phyloP scores from a whole-genome alignment of 2,113 vertebrate species.

The Gnathochromis pfefferi region DNA sequence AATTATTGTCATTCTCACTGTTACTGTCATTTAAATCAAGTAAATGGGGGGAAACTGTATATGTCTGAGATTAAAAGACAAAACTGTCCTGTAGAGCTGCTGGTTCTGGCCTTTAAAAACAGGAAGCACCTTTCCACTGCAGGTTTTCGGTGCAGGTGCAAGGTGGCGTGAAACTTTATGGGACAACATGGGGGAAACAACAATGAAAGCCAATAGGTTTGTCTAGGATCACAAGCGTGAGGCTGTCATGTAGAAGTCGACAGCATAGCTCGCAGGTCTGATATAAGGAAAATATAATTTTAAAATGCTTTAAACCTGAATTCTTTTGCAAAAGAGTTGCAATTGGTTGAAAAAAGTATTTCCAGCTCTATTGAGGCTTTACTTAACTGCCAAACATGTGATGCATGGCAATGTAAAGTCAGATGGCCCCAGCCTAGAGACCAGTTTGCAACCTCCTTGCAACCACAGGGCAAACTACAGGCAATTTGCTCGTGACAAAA shows the following conservation, averaged over 20 bases:
- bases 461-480: not conserved
- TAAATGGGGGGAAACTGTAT: not conserved
- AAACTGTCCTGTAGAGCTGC: constrained; percentile 27
- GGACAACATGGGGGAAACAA: not conserved
- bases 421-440: not conserved
- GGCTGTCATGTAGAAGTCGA: not conserved
- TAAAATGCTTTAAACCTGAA: not conserved
- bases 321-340: not conserved
- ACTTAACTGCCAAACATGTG: not conserved
- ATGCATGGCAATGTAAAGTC: not conserved
- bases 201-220: not conserved
- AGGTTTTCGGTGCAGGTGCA: not conserved
- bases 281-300: not conserved
- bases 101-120: constrained; percentile 26
- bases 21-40: not conserved
- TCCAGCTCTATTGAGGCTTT: not conserved
- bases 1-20: not conserved
- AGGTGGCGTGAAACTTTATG: not conserved
- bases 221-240: not conserved
- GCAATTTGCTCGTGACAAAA: not conserved
- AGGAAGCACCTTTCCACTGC: not conserved
- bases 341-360: not conserved
- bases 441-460: not conserved
- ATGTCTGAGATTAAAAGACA: not conserved
- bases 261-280: not conserved